phyloP scores from a whole-genome alignment of 2,797 vertebrate species.

The Enteromius radiatus region DNA sequence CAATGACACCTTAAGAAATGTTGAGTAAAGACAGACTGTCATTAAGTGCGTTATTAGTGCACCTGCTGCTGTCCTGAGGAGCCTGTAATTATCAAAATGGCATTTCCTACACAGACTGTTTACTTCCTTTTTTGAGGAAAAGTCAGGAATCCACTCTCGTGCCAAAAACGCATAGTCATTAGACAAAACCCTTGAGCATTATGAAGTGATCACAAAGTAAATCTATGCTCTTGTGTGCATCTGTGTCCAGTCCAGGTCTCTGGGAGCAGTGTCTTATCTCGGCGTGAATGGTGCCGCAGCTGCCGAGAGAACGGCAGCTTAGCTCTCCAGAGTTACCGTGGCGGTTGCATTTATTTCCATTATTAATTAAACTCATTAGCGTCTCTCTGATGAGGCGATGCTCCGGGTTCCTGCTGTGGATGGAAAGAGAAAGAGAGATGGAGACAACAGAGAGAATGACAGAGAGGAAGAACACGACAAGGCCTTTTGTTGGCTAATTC shows the following conservation, averaged over 20 bases:
- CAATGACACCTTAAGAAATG: neutral
- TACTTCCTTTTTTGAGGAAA: constrained; percentile 31
- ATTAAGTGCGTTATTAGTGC: constrained; percentile 53
- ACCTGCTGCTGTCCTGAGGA: constrained; percentile 46
- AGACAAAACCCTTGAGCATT: constrained; percentile 21
- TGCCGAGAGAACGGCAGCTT: constrained; percentile 70
- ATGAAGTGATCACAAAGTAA: constrained; percentile 22
- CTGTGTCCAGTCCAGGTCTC: constrained; percentile 20
- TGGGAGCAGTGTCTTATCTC: constrained; percentile 44
- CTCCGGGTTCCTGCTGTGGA: constrained; percentile 67
- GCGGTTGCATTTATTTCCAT: constrained; percentile 77
- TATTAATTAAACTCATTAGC: constrained; percentile 81
- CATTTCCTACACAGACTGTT: constrained; percentile 32
- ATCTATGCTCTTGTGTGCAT: neutral
- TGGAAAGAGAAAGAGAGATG: constrained; percentile 53
- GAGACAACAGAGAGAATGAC: constrained; percentile 34
- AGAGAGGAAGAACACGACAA: constrained; percentile 41
- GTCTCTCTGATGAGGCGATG: constrained; percentile 65
- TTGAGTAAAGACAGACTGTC: constrained; percentile 17
- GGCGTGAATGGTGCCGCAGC: constrained; percentile 64
- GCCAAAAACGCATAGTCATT: neutral
- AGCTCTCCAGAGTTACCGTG: constrained; percentile 68
- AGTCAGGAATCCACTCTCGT: neutral
- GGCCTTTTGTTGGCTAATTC: constrained; percentile 61
- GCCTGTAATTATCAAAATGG: constrained; percentile 45